A percentile compares a stretch with the other conserved stretches of the same genome.
Conservation (phyloP, 2,888 invertebrate species). For the Diabrotica balteata region DNA sequence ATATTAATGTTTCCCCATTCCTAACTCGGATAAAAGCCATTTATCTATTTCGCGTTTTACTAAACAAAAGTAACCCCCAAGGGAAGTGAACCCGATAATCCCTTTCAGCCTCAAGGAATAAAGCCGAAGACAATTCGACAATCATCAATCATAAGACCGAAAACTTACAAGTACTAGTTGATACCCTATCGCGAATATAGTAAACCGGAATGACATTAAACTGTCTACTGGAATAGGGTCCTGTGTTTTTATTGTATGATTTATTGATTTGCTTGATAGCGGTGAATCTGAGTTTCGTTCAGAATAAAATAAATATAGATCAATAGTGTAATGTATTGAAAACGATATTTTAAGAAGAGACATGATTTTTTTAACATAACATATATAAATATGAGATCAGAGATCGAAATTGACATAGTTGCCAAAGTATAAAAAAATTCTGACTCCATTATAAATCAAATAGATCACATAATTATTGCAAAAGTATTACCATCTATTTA, state of each 20-base stretch:
- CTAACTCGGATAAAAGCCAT: background rate
- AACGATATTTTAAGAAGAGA: too few species aligned
- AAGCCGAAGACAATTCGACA: conserved; percentile 30
- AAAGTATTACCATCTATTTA: too few species aligned
- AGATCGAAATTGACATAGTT: too few species aligned
- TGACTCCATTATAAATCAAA: too few species aligned
- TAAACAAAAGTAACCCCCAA: conserved; percentile 3
- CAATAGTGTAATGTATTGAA: background rate
- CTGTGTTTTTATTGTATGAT: conserved; percentile 44
- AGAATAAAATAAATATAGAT: conserved; percentile 17
- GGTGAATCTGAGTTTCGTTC: conserved; percentile 35
- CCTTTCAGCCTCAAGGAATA: conserved; percentile 19
- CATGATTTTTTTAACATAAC: too few species aligned
- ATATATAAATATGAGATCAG: too few species aligned
- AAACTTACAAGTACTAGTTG: conserved; percentile 36
- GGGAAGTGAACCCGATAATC: conserved; percentile 1
- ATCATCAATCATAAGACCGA: conserved; percentile 39
- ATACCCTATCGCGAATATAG: conserved; percentile 42
- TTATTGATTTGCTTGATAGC: conserved; percentile 43
- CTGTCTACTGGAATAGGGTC: conserved; percentile 38
- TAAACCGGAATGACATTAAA: conserved; percentile 44
- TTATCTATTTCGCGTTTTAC: background rate
- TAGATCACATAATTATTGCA: too few species aligned
- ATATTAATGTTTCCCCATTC: too few species aligned
- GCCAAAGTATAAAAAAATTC: too few species aligned